Base-by-base conservation (phyloP, 2,797 vertebrate genomes). In the Xyrichtys novacula region DNA sequence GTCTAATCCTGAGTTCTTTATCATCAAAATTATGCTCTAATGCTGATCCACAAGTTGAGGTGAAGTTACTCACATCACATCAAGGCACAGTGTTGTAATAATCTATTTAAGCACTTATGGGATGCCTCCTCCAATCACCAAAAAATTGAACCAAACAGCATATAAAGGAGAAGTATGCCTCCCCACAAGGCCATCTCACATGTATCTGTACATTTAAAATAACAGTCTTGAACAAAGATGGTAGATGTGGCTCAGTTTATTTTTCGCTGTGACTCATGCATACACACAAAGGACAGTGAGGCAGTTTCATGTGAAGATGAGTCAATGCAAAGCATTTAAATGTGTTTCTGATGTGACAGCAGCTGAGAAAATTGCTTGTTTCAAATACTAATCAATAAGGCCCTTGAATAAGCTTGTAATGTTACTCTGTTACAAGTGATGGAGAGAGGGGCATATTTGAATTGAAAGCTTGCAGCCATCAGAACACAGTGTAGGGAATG, bases 271-370 rank as follows among this genome's bases (percentile, higher is more conserved):
- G 59, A 81, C 54, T 74, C 64, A 74, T 17, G 28, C 34, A 2
- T 32, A 52, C 40, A 46, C 38, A 32, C 46, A 47, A 32, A 49
- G 46, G 43, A 50, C 29, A 53, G 59, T 25, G 34, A 14, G 38
- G 22, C 63, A 48, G 65, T 36, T 55, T 46, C 28, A 7, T 32
- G 32, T 29, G n/a, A 1, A 39, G 10, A 68, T 71, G 66, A 83
- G 22, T 69, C 69, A 70, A 48, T 56, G 52, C 29, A 60, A n/a
- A 17, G 31, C 56, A 65, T 65, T 31, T 46, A 19, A 47, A 62
- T 48, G n/a, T 68, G 58, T 62, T 25, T 69, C 55, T 70, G 74
- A 71, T 59, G 32, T 29, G 63, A 73, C 69, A 81, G 77, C 62
- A 48, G 48, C 63, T 23, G 44, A 56, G 53, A 44, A 65, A 48